phyloP scores from a whole-genome alignment of 2,888 invertebrate genomes.

The Agrilus mali region DNA sequence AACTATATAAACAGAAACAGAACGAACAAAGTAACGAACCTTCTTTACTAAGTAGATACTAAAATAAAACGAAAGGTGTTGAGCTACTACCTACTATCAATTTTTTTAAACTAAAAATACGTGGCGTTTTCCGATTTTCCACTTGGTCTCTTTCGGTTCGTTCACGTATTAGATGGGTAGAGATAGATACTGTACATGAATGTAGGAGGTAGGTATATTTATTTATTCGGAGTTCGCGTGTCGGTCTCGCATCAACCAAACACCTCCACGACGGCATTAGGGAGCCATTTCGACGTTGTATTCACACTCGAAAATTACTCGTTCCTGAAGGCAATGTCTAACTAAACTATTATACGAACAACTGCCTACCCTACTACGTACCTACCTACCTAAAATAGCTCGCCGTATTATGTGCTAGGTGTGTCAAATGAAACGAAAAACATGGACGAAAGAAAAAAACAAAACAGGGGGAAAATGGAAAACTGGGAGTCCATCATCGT shows the following conservation, averaged over 20 bases:
- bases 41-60: too few species aligned
- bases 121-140: too few species aligned
- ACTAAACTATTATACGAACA: conserved; percentile 6
- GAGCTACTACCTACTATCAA: too few species aligned
- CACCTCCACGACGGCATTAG: conserved; percentile 33
- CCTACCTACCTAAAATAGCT: not conserved
- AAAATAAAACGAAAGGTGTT: too few species aligned
- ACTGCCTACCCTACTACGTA: not conserved
- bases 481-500: too few species aligned
- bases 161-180: too few species aligned
- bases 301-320: conserved; percentile 29
- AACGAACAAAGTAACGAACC: too few species aligned
- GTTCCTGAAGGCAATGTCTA: conserved; percentile 6
- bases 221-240: conserved; percentile 27
- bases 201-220: conserved; percentile 1
- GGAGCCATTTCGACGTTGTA: conserved; percentile 34
- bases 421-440: conserved; percentile 8
- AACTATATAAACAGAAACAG: too few species aligned
- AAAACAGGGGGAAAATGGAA: not conserved
- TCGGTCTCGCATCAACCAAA: conserved; percentile 30
- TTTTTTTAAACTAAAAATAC: too few species aligned
- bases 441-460: not conserved
- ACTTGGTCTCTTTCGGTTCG: too few species aligned
- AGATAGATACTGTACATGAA: too few species aligned
- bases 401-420: conserved; percentile 7